These are phyloP conservation scores for Drymodes brunneopygia DNA, from an alignment of 2,113 vertebrate genomes.

Conservation along the genomic window DNA sequence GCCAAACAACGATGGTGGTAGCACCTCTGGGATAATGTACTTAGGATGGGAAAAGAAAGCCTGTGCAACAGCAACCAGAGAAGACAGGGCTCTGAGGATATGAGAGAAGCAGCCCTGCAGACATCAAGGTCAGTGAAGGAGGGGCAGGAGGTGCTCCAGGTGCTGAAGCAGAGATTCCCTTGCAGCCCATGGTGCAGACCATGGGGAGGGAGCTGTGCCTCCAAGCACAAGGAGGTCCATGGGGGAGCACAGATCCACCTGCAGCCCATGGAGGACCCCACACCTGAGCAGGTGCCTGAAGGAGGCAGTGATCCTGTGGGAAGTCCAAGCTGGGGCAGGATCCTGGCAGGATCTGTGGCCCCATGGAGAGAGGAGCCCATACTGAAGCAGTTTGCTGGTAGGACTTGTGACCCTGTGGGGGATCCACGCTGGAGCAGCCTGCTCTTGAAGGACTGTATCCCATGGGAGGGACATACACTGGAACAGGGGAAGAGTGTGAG, in stretches of 20 bases:
- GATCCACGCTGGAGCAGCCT: neutral
- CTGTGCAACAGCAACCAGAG: neutral
- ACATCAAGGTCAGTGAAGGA: neutral
- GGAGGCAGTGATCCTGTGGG: neutral
- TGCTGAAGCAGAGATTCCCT: rapidly evolving
- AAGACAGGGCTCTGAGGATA: neutral
- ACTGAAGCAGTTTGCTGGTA: neutral
- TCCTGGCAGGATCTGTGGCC: neutral
- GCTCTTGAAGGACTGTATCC: neutral
- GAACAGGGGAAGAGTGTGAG: neutral
- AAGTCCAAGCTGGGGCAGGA: neutral
- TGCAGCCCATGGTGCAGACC: neutral
- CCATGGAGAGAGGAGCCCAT: neutral
- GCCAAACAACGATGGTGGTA: neutral
- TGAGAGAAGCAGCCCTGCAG: neutral
- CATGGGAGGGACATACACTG: neutral
- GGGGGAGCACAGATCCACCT: neutral
- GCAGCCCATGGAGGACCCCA: neutral
- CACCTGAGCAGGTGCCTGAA: neutral
- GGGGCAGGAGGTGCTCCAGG: neutral
- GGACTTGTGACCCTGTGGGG: too few relatives aligned
- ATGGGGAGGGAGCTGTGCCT: neutral
- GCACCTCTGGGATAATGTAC: neutral
- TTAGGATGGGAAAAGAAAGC: neutral
- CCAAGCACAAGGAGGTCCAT: neutral